Evolutionary conservation across 1,140 invertebrate genomes (phyloP).

Genomic region (Hermetia illucens): DNA sequence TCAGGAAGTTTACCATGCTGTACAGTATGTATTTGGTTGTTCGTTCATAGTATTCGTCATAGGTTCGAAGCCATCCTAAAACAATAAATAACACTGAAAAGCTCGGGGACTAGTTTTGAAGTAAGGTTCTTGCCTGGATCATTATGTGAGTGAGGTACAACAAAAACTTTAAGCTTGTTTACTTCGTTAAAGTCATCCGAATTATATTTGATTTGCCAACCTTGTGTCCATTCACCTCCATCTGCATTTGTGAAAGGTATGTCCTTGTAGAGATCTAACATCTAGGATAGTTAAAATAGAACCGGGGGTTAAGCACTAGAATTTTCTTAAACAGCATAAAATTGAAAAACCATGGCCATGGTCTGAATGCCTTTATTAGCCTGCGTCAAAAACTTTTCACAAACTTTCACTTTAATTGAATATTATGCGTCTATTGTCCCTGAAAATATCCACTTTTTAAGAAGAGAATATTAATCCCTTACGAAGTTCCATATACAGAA

Average conservation of each 20-base stretch:
- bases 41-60: constrained; percentile 75
- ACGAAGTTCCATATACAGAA: no score
- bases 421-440: no score
- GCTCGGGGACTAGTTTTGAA: neutral
- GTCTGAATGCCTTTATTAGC: no score
- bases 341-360: no score
- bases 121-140: constrained; percentile 70
- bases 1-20: constrained; percentile 69
- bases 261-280: constrained; percentile 69
- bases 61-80: constrained; percentile 83
- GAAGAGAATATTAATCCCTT: no score
- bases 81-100: constrained; percentile 8
- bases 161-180: constrained; percentile 74
- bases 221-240: constrained; percentile 97
- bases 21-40: constrained; percentile 78
- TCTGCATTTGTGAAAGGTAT: constrained; percentile 83
- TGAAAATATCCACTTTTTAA: no score
- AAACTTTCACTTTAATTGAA: no score
- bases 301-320: no score
- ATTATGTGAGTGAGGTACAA: constrained; percentile 90
- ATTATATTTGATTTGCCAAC: constrained; percentile 73
- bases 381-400: no score
- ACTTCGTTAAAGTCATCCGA: constrained; percentile 53
- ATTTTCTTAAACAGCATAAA: no score
- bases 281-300: no score